Base-by-base conservation (phyloP, 2,113 vertebrate genomes). In the Merops nubicus region DNA sequence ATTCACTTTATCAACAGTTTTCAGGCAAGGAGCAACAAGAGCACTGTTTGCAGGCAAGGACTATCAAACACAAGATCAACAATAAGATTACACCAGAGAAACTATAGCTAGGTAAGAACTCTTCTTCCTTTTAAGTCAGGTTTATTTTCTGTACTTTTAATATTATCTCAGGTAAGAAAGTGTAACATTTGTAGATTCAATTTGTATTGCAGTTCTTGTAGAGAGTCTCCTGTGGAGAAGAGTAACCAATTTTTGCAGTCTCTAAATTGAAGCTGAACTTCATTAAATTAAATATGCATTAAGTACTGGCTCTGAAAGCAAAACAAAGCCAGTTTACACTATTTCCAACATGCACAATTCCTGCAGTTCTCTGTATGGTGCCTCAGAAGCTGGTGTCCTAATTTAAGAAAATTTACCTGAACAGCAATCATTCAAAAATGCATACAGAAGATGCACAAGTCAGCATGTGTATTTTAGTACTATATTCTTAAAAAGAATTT, bases 1-100 rank as follows among this genome's bases (percentile, higher is more conserved):
- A 68, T 38, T 15, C 23, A 18, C 22, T 91, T 91, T n/a, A 82
- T 47, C 83, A 82, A 76, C 21, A 26, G 8, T 34, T 85, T 79
- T 50, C 94, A 99, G 98, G 94, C 96, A 98, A 96, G 97, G 95
- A 96, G 96, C 38, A 60, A 60, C n/a, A 36, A 22, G 9, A 60
- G 57, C n/a, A 33, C 22, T n/a, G 8, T 33, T 85, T 80, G 51
- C 94, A 99, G 98, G 94, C 97, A 98, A 96, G 97, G 95, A 96
- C 96, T 12, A 40, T 64, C 63, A 64, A 31, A 18, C 31, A 21
- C 31, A 43, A 43, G 59, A 40, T 31, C 40, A 64, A 42, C 62
- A 64, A 13, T 20, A 64, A 29, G 59, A 82, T 4, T 1, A 51
- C 12, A 51, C 53, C 31, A 88, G n/a, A 85, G 45, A 69, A 88